Conservation (phyloP, 2,797 vertebrate species). For the Halcyon leucocephala region DNA sequence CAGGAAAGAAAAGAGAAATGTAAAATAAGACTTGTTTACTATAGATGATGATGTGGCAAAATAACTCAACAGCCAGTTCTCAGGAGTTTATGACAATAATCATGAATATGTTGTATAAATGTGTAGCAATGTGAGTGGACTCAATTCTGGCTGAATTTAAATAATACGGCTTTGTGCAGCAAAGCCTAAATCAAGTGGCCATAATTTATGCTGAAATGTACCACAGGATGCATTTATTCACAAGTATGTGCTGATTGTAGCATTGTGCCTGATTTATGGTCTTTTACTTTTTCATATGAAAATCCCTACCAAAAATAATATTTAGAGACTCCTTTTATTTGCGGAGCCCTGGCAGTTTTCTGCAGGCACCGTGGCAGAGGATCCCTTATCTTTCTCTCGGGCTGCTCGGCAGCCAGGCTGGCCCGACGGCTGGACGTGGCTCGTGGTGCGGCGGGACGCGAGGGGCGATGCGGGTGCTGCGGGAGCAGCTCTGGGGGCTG, state of each 20-base stretch:
- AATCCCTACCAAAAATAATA: slow-evolving; percentile 67
- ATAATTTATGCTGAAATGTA: slow-evolving; percentile 60
- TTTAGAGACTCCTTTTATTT: slow-evolving; percentile 33
- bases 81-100: slow-evolving; percentile 62
- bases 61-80: slow-evolving; percentile 63
- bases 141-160: slow-evolving; percentile 38
- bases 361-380: not conserved
- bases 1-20: slow-evolving; percentile 21
- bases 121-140: slow-evolving; percentile 33
- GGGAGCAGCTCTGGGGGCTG: not conserved
- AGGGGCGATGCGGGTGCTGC: rapidly evolving
- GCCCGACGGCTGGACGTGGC: not conserved
- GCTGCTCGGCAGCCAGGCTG: not conserved
- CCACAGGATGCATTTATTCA: slow-evolving; percentile 64
- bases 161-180: slow-evolving; percentile 28
- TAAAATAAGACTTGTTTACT: slow-evolving; percentile 67
- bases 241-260: slow-evolving; percentile 64
- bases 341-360: not conserved
- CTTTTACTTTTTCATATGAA: slow-evolving; percentile 53
- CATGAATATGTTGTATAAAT: slow-evolving; percentile 52
- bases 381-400: not conserved
- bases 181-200: slow-evolving; percentile 34
- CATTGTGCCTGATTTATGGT: slow-evolving; percentile 63
- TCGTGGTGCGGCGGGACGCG: rapidly evolving
- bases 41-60: slow-evolving; percentile 65